Percentiles rank a stretch among this genome's conserved stretches.
Conservation (phyloP, 92 coral and sea anemone species). For the Epizoanthus ramosus region DNA sequence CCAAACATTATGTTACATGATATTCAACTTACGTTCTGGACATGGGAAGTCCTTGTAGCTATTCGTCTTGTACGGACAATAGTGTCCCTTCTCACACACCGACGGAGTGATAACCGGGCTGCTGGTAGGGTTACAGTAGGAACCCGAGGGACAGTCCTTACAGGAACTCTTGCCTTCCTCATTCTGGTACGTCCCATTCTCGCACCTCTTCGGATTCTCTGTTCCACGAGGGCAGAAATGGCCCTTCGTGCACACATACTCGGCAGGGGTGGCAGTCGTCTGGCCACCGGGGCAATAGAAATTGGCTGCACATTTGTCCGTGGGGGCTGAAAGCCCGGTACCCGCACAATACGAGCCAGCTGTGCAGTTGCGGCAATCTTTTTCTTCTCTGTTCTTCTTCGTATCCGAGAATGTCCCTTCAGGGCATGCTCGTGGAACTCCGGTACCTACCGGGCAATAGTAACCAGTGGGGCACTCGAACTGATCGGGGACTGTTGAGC, state of each 20-base stretch:
- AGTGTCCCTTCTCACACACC: slow-evolving; percentile 79
- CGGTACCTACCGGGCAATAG: slow-evolving; percentile 91
- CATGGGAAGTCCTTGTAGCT: slow-evolving; percentile 86
- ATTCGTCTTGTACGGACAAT: slow-evolving; percentile 82
- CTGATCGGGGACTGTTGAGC: slow-evolving; percentile 91
- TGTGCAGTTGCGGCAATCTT: slow-evolving; percentile 77
- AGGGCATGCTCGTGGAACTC: slow-evolving; percentile 86
- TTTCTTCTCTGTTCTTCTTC: slow-evolving; percentile 48
- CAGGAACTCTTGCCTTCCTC: background rate
- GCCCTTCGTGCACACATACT: slow-evolving; percentile 76
- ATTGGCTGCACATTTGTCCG: slow-evolving; percentile 70
- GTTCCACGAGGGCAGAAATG: slow-evolving; percentile 85
- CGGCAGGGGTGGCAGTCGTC: slow-evolving; percentile 73
- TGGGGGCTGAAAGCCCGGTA: slow-evolving; percentile 74
- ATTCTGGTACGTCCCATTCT: slow-evolving; percentile 59
- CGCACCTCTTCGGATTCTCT: slow-evolving; percentile 75
- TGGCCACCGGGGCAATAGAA: slow-evolving; percentile 97
- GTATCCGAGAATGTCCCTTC: slow-evolving; percentile 86
- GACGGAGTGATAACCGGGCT: slow-evolving; percentile 84
- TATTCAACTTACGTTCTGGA: slow-evolving; percentile 79
- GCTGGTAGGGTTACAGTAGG: slow-evolving; percentile 85
- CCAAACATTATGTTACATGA: background rate
- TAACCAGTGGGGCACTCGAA: slow-evolving; percentile 87
- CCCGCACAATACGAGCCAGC: slow-evolving; percentile 90
- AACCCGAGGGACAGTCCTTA: slow-evolving; percentile 73